Evolutionary conservation across 2,797 vertebrate species (phyloP), one percentile per base, ranked within the genome.

Genomic region (Tapirus indicus): DNA sequence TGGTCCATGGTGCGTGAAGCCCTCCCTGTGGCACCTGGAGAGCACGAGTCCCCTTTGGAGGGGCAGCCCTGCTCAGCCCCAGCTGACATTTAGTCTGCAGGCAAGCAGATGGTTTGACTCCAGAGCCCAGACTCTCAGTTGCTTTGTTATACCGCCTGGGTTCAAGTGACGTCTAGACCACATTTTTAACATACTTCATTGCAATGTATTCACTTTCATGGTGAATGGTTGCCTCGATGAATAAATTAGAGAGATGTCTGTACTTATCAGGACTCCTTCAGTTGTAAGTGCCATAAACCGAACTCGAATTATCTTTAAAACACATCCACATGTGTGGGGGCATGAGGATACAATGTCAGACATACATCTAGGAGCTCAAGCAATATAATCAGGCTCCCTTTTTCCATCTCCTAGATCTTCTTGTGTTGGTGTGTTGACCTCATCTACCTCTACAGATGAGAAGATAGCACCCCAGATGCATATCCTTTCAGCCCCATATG

Each of bases 211-310:
- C 38, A 80, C 44, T 91, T 75, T 85, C 66, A 69, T 74, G 47
- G 29, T 79, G 56, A 91, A 83, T 68, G 32, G 12, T 20, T 77
- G 14, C n/a, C 60, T 44, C 32, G 88, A 72, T 35, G 58, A 74
- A 52, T 95, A 95, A 85, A 86, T 77, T 71, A 95, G 95, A 86
- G 94, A 58, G 54, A 60, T 38, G 5, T 80, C 52, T 80, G 3
- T 80, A 93, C 27, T 69, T 80, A 58, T 4, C 29, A 86, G 72
- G 29, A 71, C 16, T 60, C 69, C 58, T 88, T 68, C 77, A 93
- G 41, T 77, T 89, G 41, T 44, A 79, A 88, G 87, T 41, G 58
- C 21, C 47, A 72, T 38, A 72, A 86, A 74, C 38, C 29, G 27
- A 91, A 60, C 21, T 84, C 66, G 16, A 69, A 54, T 86, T 12